phyloP scores from a whole-genome alignment of 2,888 invertebrate genomes.

The Aleiodes alternator region DNA sequence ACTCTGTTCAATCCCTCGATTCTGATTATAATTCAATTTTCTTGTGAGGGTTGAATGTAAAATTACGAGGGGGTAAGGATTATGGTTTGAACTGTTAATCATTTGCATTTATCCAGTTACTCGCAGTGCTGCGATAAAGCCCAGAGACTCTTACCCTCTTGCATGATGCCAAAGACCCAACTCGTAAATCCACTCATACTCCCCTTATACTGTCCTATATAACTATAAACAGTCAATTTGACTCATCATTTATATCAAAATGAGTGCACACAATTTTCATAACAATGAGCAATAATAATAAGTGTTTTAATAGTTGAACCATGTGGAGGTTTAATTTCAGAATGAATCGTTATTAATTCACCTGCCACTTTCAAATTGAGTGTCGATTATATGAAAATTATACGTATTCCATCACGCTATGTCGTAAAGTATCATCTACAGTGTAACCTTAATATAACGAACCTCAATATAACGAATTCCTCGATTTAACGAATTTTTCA shows the following conservation, averaged over 20 bases:
- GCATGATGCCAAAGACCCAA: conserved; percentile 10
- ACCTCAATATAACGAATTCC: no score
- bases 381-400: conserved; percentile 21
- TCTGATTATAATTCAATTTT: conserved; percentile 48
- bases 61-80: conserved; percentile 20
- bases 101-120: conserved; percentile 30
- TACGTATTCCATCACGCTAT: conserved; percentile 14
- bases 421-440: background rate
- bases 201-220: background rate
- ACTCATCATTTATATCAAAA: conserved; percentile 37
- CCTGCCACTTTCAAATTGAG: background rate
- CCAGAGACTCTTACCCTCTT: background rate
- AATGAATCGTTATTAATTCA: conserved; percentile 43
- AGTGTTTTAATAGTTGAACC: conserved; percentile 18
- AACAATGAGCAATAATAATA: conserved; percentile 22
- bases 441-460: no score
- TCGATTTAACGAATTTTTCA: no score
- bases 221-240: conserved; percentile 41
- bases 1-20: conserved; percentile 5
- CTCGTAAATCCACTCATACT: conserved; percentile 16
- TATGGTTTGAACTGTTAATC: conserved; percentile 25
- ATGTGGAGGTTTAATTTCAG: conserved; percentile 39
- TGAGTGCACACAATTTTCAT: conserved; percentile 34
- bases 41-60: conserved; percentile 8
- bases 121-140: conserved; percentile 24